A percentile compares a stretch with the other conserved stretches of the same genome.
Evolutionary conservation across 2,113 vertebrate species (phyloP).

Genomic region (Sturnus vulgaris): DNA sequence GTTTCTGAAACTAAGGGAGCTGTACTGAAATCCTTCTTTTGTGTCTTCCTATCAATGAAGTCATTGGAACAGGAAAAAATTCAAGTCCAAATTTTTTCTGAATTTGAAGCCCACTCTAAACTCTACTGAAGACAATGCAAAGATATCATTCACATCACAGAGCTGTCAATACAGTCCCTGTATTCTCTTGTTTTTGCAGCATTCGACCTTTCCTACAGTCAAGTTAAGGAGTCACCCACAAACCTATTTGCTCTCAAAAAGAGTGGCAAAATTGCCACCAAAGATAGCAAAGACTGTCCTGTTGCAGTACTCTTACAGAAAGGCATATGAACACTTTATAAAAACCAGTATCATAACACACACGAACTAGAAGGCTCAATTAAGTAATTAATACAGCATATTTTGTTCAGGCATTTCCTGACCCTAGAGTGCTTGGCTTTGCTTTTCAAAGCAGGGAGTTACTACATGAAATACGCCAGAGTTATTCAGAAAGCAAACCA

Average conservation of each 20-base stretch:
- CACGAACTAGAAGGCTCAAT: neutral
- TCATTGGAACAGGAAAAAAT: neutral
- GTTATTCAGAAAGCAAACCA: neutral
- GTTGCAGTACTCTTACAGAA: neutral
- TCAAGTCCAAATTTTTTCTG: neutral
- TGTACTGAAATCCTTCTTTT: neutral
- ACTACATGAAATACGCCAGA: neutral
- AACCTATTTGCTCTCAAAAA: neutral
- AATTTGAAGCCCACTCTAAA: neutral
- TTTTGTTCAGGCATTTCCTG: neutral
- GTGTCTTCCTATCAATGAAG: neutral
- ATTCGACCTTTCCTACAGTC: neutral
- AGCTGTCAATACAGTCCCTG: neutral
- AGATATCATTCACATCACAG: neutral
- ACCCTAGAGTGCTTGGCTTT: neutral
- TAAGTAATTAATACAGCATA: neutral
- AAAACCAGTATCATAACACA: neutral
- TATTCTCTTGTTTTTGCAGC: neutral
- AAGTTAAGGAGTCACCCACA: neutral
- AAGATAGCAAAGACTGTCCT: neutral
- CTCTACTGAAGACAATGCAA: neutral
- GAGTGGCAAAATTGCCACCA: neutral
- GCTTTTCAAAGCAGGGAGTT: neutral
- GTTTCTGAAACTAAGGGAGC: neutral
- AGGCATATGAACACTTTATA: neutral